A percentile compares a stretch with the other conserved stretches of the same genome.
Conservation (phyloP, 2,797 vertebrate species). For the Echeneis naucrates region DNA sequence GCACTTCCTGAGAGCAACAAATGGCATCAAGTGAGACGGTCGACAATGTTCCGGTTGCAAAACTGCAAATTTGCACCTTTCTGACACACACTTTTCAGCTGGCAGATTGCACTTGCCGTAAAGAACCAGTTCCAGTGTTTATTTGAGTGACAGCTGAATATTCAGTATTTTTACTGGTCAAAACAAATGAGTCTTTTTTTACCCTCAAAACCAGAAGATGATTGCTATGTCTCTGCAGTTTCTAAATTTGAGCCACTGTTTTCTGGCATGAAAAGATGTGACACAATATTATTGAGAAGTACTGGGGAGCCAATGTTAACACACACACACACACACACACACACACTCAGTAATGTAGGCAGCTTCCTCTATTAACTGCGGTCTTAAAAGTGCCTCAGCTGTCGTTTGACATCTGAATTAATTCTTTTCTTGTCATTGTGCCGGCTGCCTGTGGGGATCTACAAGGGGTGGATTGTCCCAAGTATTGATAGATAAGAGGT, state of each 20-base stretch:
- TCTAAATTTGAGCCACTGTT: slow-evolving; percentile 16
- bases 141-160: slow-evolving; percentile 16
- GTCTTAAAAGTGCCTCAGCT: slow-evolving; percentile 58
- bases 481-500: slow-evolving; percentile 20
- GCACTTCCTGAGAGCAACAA: slow-evolving; percentile 86
- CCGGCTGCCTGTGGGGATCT: slow-evolving; percentile 1
- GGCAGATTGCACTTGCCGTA: slow-evolving; percentile 1
- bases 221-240: slow-evolving; percentile 17
- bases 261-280: slow-evolving; percentile 34
- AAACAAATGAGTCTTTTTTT: slow-evolving; percentile 8
- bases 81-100: slow-evolving; percentile 27
- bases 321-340: slow-evolving; percentile 22
- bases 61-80: slow-evolving; percentile 47
- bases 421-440: slow-evolving; percentile 14
- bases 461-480: slow-evolving; percentile 13
- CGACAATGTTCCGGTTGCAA: slow-evolving; percentile 19
- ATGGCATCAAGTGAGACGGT: not conserved
- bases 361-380: slow-evolving; percentile 51
- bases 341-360: slow-evolving; percentile 30
- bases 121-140: slow-evolving; percentile 20
- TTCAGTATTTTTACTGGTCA: slow-evolving; percentile 21
- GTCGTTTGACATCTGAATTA: slow-evolving; percentile 14
- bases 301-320: slow-evolving; percentile 31
- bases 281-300: slow-evolving; percentile 44
- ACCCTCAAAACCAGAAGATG: slow-evolving; percentile 25